Percentiles rank a stretch among this genome's conserved stretches.
Conservation (phyloP, 1,140 invertebrate species). For the Calycopis cecrops region DNA sequence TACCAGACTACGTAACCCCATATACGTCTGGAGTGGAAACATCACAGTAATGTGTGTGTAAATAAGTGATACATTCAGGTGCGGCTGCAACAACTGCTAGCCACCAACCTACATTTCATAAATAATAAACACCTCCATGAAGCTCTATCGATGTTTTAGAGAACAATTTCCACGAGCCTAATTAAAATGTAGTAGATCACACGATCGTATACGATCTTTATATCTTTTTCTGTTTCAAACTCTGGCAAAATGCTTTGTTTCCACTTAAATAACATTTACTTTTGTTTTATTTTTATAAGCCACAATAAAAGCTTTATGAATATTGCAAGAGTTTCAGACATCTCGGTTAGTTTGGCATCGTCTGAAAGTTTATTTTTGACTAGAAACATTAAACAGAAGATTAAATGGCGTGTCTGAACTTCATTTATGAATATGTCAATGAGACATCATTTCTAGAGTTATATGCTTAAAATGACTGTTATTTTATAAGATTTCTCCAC, state of each 20-base stretch:
- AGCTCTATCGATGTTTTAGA: background rate
- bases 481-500: too few species aligned
- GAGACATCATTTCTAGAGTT: too few species aligned
- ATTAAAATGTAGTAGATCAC: slow-evolving; percentile 4
- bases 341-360: too few species aligned
- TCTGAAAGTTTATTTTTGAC: too few species aligned
- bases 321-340: background rate
- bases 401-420: too few species aligned
- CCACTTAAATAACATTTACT: background rate
- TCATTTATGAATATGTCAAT: too few species aligned
- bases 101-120: slow-evolving; percentile 29
- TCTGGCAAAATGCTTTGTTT: background rate
- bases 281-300: background rate
- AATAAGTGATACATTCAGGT: slow-evolving; percentile 13
- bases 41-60: slow-evolving; percentile 14
- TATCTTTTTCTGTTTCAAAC: slow-evolving; percentile 6
- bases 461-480: too few species aligned
- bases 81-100: slow-evolving; percentile 11
- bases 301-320: slow-evolving; percentile 3
- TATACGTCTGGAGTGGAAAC: too few species aligned
- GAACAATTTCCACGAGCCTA: slow-evolving; percentile 3
- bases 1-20: too few species aligned
- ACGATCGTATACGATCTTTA: too few species aligned
- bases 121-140: slow-evolving; percentile 29
- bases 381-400: too few species aligned